phyloP scores from a whole-genome alignment of 1,140 invertebrate genomes.

The Protaetia brevitarsis region DNA sequence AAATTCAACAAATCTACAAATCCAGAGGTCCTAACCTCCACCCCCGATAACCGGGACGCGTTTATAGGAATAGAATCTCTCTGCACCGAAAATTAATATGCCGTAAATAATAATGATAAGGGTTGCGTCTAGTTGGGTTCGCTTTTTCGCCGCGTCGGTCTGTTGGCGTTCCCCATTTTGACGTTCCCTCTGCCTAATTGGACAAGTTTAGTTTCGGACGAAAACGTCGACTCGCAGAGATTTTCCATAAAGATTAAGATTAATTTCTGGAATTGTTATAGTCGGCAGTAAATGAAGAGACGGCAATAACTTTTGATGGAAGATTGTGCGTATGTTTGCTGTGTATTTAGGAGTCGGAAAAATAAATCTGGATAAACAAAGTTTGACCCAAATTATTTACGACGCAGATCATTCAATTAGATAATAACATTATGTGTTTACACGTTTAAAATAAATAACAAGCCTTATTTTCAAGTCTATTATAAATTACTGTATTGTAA shows the following conservation, averaged over 20 bases:
- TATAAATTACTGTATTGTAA: too few relatives aligned
- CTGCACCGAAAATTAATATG: background rate
- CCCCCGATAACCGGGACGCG: background rate
- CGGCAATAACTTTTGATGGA: background rate
- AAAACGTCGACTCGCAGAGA: background rate
- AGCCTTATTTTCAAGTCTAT: too few relatives aligned
- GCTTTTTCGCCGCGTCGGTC: constrained; percentile 5
- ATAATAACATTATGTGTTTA: too few relatives aligned
- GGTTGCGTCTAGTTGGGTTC: background rate
- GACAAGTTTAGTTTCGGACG: constrained; percentile 9
- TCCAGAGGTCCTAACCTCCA: too few relatives aligned
- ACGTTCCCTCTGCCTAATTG: constrained; percentile 4
- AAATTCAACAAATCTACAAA: too few relatives aligned
- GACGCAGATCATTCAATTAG: too few relatives aligned
- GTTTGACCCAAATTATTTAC: too few relatives aligned
- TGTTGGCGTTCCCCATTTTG: background rate
- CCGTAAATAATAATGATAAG: constrained; percentile 12
- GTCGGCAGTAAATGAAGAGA: background rate
- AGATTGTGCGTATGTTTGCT: too few relatives aligned
- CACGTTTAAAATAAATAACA: too few relatives aligned
- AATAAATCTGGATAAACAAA: too few relatives aligned
- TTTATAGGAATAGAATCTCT: background rate
- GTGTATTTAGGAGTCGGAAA: too few relatives aligned
- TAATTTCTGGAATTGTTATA: constrained; percentile 9
- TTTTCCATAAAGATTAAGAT: constrained; percentile 14